Conservation (phyloP, 2,113 vertebrate genomes). For the Antigone vipio region DNA sequence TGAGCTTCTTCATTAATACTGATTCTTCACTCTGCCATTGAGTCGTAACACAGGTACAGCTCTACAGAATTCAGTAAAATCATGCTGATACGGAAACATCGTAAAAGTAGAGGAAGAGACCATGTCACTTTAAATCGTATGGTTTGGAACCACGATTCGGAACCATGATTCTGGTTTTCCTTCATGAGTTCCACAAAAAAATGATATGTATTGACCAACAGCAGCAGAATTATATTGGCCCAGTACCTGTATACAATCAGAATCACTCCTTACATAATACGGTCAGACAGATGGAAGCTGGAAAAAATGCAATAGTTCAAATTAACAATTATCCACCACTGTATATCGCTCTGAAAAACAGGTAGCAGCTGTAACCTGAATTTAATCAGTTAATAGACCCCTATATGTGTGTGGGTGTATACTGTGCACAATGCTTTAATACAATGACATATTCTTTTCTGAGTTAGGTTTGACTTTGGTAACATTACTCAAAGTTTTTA, state of each 20-base stretch:
- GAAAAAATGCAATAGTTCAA: neutral
- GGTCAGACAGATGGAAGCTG: neutral
- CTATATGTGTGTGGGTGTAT: neutral
- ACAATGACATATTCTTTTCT: neutral
- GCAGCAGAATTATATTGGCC: neutral
- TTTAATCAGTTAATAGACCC: neutral
- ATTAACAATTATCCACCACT: neutral
- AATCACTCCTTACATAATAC: neutral
- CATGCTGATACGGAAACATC: rapidly evolving
- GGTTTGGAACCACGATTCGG: neutral
- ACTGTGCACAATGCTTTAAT: neutral
- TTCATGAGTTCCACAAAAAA: neutral
- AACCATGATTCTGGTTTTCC: neutral
- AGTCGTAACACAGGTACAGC: neutral
- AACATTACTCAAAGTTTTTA: neutral
- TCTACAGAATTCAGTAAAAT: neutral
- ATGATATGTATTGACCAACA: neutral
- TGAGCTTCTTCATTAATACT: neutral
- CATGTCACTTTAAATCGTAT: neutral
- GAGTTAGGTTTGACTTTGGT: neutral
- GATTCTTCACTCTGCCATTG: neutral
- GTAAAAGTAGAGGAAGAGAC: neutral
- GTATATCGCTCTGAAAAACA: neutral
- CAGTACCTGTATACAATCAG: neutral
- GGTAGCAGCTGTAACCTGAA: neutral